phyloP scores from a whole-genome alignment of 2,797 vertebrate species.

The Bryconaethiops microstoma region DNA sequence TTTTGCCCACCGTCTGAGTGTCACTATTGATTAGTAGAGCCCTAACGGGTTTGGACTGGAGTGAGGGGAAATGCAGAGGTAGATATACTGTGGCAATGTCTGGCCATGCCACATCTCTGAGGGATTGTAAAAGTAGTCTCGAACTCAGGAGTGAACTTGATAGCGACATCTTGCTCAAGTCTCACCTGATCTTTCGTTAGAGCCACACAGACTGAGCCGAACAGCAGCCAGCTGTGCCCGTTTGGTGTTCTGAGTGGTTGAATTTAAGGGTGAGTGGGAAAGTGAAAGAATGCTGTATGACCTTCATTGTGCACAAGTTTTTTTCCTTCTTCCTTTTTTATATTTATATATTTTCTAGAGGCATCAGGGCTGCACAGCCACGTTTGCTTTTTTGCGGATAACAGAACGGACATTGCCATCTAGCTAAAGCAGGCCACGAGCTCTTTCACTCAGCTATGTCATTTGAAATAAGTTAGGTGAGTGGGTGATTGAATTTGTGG shows the following conservation, averaged over 20 bases:
- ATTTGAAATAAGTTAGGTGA: slow-evolving; percentile 24
- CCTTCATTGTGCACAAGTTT: not conserved
- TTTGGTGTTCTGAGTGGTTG: slow-evolving; percentile 43
- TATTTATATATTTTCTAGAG: not conserved
- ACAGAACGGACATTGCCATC: slow-evolving; percentile 49
- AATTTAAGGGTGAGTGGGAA: slow-evolving; percentile 27
- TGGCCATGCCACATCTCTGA: slow-evolving; percentile 43
- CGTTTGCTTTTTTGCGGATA: slow-evolving; percentile 35
- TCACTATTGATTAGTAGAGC: slow-evolving; percentile 72
- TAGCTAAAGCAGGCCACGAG: slow-evolving; percentile 31
- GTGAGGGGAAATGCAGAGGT: slow-evolving; percentile 75
- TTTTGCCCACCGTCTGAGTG: slow-evolving; percentile 59
- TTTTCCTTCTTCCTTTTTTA: not conserved
- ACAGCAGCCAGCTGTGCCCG: slow-evolving; percentile 20
- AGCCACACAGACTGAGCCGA: slow-evolving; percentile 30
- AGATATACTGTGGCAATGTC: slow-evolving; percentile 67
- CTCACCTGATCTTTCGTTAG: slow-evolving; percentile 59
- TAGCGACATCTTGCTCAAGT: slow-evolving; percentile 32
- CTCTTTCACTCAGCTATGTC: slow-evolving; percentile 33
- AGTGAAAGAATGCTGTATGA: slow-evolving; percentile 2
- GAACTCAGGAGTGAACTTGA: slow-evolving; percentile 64
- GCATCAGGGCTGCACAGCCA: slow-evolving; percentile 8
- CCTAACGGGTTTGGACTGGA: slow-evolving; percentile 68
- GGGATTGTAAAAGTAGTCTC: slow-evolving; percentile 44
- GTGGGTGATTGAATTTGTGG: not conserved